Conservation (phyloP, 2,113 vertebrate species). For the Notiomystis cincta region DNA sequence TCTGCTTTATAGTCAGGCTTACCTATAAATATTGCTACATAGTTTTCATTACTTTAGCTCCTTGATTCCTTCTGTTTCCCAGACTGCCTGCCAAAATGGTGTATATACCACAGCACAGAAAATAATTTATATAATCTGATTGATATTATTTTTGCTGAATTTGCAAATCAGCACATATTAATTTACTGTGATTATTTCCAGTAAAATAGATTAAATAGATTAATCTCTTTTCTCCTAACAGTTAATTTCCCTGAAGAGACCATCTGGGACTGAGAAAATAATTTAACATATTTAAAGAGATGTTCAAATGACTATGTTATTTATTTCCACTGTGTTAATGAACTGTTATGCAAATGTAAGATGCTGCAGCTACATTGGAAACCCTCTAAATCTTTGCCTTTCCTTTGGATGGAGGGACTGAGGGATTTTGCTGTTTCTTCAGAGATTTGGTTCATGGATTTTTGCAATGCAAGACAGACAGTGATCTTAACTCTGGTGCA, state of each 20-base stretch:
- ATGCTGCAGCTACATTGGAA: neutral
- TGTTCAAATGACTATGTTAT: neutral
- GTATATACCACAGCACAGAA: neutral
- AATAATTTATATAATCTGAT: neutral
- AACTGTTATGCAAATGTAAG: neutral
- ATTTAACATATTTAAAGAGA: neutral
- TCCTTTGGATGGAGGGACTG: neutral
- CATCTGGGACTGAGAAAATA: neutral
- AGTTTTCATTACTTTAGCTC: neutral
- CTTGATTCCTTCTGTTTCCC: neutral
- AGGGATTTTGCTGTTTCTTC: neutral
- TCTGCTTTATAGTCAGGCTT: neutral
- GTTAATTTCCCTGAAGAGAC: neutral
- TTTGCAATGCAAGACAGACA: neutral
- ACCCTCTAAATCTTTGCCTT: neutral
- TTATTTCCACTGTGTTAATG: neutral
- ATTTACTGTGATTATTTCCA: neutral
- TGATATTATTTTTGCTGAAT: neutral
- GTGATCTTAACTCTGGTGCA: neutral
- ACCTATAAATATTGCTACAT: neutral
- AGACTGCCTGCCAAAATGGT: neutral
- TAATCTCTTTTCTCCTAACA: neutral
- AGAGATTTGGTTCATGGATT: neutral
- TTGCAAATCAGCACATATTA: neutral
- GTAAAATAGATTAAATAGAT: constrained; percentile 5